Base-by-base conservation (phyloP, 2,888 invertebrate genomes). In the Julus scandinavius region DNA sequence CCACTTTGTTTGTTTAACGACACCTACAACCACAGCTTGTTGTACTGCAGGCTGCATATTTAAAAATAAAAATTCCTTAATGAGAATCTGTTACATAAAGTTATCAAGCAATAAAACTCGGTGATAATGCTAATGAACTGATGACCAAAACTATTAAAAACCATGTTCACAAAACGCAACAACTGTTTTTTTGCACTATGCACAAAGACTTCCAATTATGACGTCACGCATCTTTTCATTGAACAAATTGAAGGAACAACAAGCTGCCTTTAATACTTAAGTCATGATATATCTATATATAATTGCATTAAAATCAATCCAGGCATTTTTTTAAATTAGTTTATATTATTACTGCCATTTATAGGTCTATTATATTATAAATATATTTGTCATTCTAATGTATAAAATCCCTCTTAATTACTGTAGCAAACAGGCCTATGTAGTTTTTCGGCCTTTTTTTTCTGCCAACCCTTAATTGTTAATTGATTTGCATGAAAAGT, bases 181-280 rank as follows among this genome's bases (percentile, higher is more conserved):
- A 29, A 29, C 29, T 29, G 29, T 29, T 29, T 29, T 29, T 11
- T 58, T 58, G 58, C 58, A 4, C 58, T 15, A 4, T 58, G 15
- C 15, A 58, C 3, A 58, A 58, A 17, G 58, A 58, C 15, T 58
- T 58, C 58, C 58, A 17, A 17, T 17, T 58, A 17, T 58, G 58
- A 58, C 58, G 58, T 58, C 58, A 58, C 7, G 15, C 49, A 6
- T 58, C 15, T 4, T 17, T 58, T 58, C 4, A 58, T 58, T 15
- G 58, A 58, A 58, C 58, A 58, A 58, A 11, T 58, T 17, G 15
- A 58, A 58, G 58, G 58, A 58, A 58, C 58, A 15, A 17, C 15
- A 58, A 58, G 58, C 58, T 58, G 58, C 58, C 58, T 58, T 58
- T 58, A 58, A 58, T 58, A 58, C 58, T 58, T 58, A 58, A 58